Evolutionary conservation across 1,140 invertebrate species (phyloP).

Genomic region (Ceratina japonica): DNA sequence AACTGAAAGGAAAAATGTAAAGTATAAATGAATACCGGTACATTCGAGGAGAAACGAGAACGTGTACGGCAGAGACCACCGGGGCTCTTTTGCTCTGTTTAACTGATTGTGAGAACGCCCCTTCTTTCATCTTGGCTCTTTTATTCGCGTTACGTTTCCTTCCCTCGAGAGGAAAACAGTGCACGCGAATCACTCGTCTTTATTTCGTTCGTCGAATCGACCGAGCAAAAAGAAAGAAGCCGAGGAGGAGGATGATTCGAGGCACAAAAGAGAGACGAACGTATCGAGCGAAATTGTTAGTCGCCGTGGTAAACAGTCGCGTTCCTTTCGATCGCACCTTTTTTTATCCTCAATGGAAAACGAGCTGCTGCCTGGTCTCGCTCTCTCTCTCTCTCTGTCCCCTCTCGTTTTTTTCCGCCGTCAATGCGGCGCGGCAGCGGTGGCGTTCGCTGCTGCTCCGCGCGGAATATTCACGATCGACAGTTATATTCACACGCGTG

Average conservation of each 20-base stretch:
- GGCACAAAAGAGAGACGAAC: not conserved
- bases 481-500: constrained; percentile 74
- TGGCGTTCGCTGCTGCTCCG: constrained; percentile 35
- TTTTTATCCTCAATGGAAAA: constrained; percentile 16
- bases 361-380: constrained; percentile 6
- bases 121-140: constrained; percentile 15
- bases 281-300: constrained; percentile 16
- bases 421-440: constrained; percentile 28
- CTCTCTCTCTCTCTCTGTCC: too few relatives aligned
- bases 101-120: constrained; percentile 34
- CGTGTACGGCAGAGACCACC: constrained; percentile 12
- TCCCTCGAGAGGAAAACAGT: constrained; percentile 15
- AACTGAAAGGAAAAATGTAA: constrained; percentile 32
- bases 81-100: constrained; percentile 39
- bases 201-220: not conserved
- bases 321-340: constrained; percentile 32
- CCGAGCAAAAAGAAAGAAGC: not conserved
- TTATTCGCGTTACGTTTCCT: constrained; percentile 9
- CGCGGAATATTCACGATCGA: constrained; percentile 52
- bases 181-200: constrained; percentile 14
- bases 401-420: constrained; percentile 7
- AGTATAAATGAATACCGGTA: constrained; percentile 45
- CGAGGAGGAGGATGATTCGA: not conserved
- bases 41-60: constrained; percentile 45
- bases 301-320: constrained; percentile 28